phyloP scores from a whole-genome alignment of 2,797 vertebrate species.

The Clarias laeviceps region DNA sequence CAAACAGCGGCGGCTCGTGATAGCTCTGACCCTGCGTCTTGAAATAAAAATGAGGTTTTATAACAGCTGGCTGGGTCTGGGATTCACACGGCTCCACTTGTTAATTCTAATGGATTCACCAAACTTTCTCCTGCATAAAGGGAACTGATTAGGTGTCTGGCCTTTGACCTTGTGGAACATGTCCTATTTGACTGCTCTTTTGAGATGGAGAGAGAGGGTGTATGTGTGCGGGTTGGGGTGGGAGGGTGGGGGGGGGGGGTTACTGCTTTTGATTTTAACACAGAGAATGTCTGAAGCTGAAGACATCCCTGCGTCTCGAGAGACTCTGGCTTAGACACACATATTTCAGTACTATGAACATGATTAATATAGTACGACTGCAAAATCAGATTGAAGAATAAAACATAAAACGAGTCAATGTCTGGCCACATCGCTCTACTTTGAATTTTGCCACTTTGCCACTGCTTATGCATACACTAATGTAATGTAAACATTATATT shows the following conservation, averaged over 20 bases:
- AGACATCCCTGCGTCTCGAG: slow-evolving; percentile 33
- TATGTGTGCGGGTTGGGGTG: neutral
- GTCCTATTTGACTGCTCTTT: slow-evolving; percentile 38
- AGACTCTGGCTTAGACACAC: neutral
- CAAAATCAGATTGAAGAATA: neutral
- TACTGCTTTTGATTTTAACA: neutral
- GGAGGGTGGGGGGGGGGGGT: neutral
- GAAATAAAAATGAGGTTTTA: slow-evolving; percentile 34
- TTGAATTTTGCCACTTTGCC: too few species aligned
- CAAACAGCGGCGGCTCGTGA: slow-evolving; percentile 25
- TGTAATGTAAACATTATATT: too few species aligned
- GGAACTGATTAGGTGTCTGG: slow-evolving; percentile 42
- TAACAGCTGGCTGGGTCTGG: slow-evolving; percentile 8
- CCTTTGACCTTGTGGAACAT: slow-evolving; percentile 33
- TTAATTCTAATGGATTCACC: slow-evolving; percentile 43
- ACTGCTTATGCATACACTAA: too few species aligned
- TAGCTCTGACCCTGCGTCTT: slow-evolving; percentile 35
- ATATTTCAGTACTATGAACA: neutral
- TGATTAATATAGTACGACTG: neutral
- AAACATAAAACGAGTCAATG: neutral
- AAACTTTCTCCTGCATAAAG: slow-evolving; percentile 25
- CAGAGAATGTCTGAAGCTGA: slow-evolving; percentile 10
- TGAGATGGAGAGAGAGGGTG: neutral
- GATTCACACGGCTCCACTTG: neutral
- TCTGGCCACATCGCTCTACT: neutral